Evolutionary conservation across 2,113 vertebrate species (phyloP).

Genomic region (Arothron firmamentum): DNA sequence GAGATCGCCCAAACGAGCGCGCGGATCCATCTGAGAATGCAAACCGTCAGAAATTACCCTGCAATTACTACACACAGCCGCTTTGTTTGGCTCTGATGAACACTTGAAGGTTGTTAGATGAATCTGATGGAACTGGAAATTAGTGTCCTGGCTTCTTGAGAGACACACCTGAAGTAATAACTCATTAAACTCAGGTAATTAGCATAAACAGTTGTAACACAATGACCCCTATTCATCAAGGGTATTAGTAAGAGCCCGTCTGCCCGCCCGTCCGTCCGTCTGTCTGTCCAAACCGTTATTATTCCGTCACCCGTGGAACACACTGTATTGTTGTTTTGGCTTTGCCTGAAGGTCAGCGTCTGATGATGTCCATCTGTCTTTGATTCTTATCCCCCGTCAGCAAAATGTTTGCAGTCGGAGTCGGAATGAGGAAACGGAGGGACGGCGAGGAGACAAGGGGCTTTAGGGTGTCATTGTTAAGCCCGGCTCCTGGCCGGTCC

Average conservation of each 20-base stretch:
- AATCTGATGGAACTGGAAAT: conserved; percentile 65
- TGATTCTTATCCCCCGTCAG: conserved; percentile 50
- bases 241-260: conserved; percentile 47
- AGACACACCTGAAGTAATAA: conserved; percentile 69
- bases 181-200: conserved; percentile 72
- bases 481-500: conserved; percentile 63
- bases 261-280: conserved; percentile 17
- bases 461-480: conserved; percentile 54
- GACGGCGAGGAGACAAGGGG: conserved; percentile 44
- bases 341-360: conserved; percentile 60
- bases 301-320: conserved; percentile 37
- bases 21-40: conserved; percentile 34
- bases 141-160: conserved; percentile 56
- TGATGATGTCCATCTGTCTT: conserved; percentile 65
- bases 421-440: conserved; percentile 47
- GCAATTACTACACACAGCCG: conserved; percentile 32
- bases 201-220: conserved; percentile 71
- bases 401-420: conserved; percentile 51
- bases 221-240: conserved; percentile 73
- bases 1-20: conserved; percentile 17
- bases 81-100: conserved; percentile 42
- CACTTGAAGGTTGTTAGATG: conserved; percentile 40
- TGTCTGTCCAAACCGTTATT: conserved; percentile 18
- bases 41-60: conserved; percentile 38
- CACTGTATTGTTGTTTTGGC: conserved; percentile 43